phyloP scores from a whole-genome alignment of 2,797 vertebrate species.

The Steatocranus sp. region DNA sequence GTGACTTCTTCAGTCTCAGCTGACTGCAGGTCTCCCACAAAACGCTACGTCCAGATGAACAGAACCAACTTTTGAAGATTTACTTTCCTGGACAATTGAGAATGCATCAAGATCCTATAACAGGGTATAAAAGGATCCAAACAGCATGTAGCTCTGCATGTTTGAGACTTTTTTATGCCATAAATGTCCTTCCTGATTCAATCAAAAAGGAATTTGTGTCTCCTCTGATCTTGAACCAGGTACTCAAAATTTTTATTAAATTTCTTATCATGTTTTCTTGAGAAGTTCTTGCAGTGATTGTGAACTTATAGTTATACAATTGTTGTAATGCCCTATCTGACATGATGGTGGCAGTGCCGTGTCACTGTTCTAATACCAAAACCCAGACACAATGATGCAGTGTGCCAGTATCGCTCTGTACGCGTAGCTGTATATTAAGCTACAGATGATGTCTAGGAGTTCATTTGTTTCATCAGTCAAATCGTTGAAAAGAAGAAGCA shows the following conservation, averaged over 20 bases:
- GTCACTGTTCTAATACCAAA: background rate
- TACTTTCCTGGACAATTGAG: too few relatives aligned
- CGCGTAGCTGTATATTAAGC: fast-evolving
- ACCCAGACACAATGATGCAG: background rate
- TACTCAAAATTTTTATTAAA: fast-evolving
- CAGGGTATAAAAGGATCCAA: background rate
- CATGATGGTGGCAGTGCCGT: background rate
- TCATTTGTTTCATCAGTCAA: background rate
- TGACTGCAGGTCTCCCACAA: too few relatives aligned
- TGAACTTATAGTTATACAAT: background rate
- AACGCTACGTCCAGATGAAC: too few relatives aligned
- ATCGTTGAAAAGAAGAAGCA: background rate
- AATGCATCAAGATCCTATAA: too few relatives aligned
- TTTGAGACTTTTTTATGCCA: background rate
- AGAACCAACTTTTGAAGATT: too few relatives aligned
- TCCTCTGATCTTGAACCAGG: background rate
- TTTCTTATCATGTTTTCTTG: background rate
- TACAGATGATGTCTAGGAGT: fast-evolving
- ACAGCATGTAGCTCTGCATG: background rate
- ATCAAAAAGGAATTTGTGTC: background rate
- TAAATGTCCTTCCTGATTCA: background rate
- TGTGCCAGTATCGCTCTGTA: fast-evolving
- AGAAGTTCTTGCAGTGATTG: background rate
- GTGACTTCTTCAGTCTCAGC: too few relatives aligned
- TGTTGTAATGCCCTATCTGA: background rate